These are phyloP conservation scores for Mico argentatus DNA, from an alignment of 2,797 vertebrate genomes.

Conservation along the genomic window DNA sequence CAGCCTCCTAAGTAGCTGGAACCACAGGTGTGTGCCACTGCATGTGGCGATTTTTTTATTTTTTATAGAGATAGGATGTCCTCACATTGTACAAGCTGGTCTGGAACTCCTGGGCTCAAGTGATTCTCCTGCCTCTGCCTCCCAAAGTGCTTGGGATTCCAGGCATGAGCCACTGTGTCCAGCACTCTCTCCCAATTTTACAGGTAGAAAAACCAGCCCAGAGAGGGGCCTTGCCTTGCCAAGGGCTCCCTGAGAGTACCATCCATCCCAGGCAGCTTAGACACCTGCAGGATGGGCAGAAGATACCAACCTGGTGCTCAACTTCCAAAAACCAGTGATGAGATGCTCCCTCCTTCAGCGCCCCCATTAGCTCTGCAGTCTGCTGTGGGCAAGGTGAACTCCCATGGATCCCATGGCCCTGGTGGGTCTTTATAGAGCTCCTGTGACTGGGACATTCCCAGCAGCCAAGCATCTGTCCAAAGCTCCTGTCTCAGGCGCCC, in stretches of 20 bases:
- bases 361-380: too few species aligned
- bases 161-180: neutral
- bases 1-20: neutral
- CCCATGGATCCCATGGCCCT: accelerated
- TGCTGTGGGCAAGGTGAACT: neutral
- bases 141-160: neutral
- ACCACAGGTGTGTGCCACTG: neutral
- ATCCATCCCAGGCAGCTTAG: accelerated
- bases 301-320: accelerated
- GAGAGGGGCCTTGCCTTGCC: neutral
- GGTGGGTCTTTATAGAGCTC: neutral
- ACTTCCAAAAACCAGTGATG: neutral
- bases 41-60: neutral
- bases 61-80: neutral
- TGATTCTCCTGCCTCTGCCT: neutral
- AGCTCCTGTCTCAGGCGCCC: neutral
- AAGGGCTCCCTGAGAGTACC: neutral
- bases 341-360: neutral
- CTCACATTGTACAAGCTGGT: neutral
- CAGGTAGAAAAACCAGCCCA: neutral
- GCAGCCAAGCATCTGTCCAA: neutral
- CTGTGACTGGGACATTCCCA: neutral
- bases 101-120: neutral
- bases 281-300: neutral
- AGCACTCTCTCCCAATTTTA: neutral